Conservation (phyloP, 2,113 vertebrate genomes). For the Varanus salvator region DNA sequence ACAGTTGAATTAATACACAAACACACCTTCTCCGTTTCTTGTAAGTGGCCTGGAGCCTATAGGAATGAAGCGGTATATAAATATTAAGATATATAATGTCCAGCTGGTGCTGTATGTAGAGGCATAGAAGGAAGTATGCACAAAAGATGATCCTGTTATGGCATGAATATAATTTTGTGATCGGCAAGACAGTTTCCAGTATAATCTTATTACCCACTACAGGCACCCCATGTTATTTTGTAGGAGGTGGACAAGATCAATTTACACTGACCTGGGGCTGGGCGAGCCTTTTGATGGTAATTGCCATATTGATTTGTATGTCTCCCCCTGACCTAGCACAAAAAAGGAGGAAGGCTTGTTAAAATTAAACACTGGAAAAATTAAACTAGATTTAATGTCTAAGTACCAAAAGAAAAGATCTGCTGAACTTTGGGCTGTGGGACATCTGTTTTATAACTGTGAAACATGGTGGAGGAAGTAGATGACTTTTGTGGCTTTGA, state of each 20-base stretch:
- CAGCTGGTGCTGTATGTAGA: slow-evolving; percentile 55
- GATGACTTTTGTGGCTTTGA: slow-evolving; percentile 12
- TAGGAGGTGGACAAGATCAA: slow-evolving; percentile 89
- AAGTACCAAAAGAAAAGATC: slow-evolving; percentile 78
- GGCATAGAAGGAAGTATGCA: slow-evolving; percentile 73
- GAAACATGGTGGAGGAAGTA: slow-evolving; percentile 49
- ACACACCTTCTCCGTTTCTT: not conserved
- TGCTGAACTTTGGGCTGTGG: slow-evolving; percentile 56
- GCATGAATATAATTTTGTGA: slow-evolving; percentile 86
- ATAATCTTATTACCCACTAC: slow-evolving; percentile 89
- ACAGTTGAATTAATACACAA: not conserved
- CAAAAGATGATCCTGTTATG: slow-evolving; percentile 78
- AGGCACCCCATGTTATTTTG: slow-evolving; percentile 87
- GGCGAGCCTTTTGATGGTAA: slow-evolving; percentile 89
- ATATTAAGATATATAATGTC: not conserved
- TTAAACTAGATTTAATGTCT: slow-evolving; percentile 86
- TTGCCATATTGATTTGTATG: slow-evolving; percentile 91
- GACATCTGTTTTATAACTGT: slow-evolving; percentile 53
- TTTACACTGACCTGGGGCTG: slow-evolving; percentile 89
- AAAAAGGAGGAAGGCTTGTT: slow-evolving; percentile 65
- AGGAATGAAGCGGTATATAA: too few relatives aligned
- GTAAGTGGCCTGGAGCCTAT: too few relatives aligned
- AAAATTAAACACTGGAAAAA: slow-evolving; percentile 88
- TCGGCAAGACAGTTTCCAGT: slow-evolving; percentile 86
- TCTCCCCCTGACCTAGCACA: slow-evolving; percentile 38